Base-by-base conservation (phyloP, 1,140 invertebrate genomes). In the Plutomurus gul region DNA sequence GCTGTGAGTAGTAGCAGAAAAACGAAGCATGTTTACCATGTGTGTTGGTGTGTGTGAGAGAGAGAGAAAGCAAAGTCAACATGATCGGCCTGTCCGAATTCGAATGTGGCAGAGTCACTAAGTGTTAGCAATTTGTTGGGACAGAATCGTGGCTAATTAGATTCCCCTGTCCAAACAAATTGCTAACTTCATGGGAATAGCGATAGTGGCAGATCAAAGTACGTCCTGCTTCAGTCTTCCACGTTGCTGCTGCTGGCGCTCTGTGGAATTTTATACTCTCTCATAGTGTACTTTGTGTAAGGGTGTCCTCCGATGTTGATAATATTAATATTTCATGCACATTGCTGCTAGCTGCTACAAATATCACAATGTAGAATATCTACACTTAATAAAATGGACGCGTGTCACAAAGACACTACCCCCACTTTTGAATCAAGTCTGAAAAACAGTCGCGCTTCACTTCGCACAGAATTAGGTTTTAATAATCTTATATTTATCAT, bases 101-200 rank as follows among this genome's bases (percentile, higher is more conserved):
- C 39, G 70, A 40, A 56, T 60, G 71, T 75, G 72, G 72, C 20
- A 33, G 51, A 79, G 73, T 72, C 51, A 76, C 47, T 30, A 75
- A 76, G 79, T 76, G 79, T 80, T 60, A 71, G n/a, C 20, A 76
- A 76, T 76, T 80, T 80, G 79, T 80, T 73, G 75, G 79, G 75
- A 80, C 74, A 80, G 56, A 76, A 76, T 76, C 43, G 39, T 30
- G 70, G 40, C 75, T 79, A 79, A 79, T 79, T 75, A 40, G 60
- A 79, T 79, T 79, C 37, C 56, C 73, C 30, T 79, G 71, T 79
- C 77, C 36, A 46, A 80, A 75, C 37, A 79, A 65, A 78, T 72
- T 73, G 43, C 18, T 46, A 46, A 49, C 27, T 79, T 65, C 49
- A 74, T 60, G 20, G 20, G 49, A 25, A 79, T 43, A 27, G 16